Percentiles rank a stretch among this genome's conserved stretches.
phyloP scores from a whole-genome alignment of 2,797 vertebrate species.

The Amazona ochrocephala region DNA sequence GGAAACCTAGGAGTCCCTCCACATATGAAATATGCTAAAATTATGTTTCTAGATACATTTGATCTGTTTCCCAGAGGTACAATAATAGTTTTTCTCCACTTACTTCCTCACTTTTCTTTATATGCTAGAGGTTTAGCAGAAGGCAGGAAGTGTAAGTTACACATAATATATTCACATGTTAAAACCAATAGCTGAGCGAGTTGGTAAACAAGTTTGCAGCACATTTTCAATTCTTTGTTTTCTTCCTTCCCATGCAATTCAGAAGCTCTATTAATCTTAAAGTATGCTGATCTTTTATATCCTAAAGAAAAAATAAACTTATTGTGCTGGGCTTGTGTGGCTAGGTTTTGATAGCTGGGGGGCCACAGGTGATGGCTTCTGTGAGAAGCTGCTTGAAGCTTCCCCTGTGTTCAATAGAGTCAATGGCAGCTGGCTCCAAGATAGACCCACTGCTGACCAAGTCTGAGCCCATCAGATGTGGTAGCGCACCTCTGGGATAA shows the following conservation, averaged over 20 bases:
- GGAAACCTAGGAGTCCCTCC: background rate
- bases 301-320: background rate
- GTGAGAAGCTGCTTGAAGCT: background rate
- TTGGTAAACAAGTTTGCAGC: background rate
- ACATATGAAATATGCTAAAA: background rate
- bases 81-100: background rate
- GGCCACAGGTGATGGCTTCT: background rate
- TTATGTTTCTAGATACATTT: background rate
- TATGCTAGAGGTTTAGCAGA: background rate
- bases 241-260: background rate
- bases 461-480: background rate
- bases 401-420: background rate
- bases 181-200: background rate
- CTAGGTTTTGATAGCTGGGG: background rate
- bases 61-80: background rate
- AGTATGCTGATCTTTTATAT: background rate
- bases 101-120: background rate
- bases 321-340: background rate
- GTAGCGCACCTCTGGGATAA: background rate
- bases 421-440: background rate
- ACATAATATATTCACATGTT: background rate
- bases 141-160: background rate
- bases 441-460: background rate
- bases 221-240: background rate
- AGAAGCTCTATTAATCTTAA: background rate